Evolutionary conservation across 2,888 invertebrate genomes (phyloP).

Genomic region (Laspeyria flexula): DNA sequence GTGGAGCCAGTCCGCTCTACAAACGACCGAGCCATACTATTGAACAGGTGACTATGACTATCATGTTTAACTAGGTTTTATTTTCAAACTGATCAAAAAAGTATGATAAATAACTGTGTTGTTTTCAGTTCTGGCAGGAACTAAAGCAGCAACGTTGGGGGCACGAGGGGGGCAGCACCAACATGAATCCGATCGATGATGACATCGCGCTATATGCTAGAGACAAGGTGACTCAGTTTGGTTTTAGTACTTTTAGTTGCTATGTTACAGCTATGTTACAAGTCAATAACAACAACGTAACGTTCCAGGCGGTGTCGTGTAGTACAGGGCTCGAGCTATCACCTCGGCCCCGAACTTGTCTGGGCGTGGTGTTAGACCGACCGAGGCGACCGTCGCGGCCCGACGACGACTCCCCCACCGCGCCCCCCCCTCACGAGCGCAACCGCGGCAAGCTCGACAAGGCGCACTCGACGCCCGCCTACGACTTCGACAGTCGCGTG

Average conservation of each 20-base stretch:
- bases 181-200: slow-evolving; percentile 66
- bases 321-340: slow-evolving; percentile 90
- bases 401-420: slow-evolving; percentile 8
- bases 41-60: slow-evolving; percentile 86
- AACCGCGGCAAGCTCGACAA: slow-evolving; percentile 88
- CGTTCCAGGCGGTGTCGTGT: slow-evolving; percentile 89
- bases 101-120: no score
- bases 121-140: slow-evolving; percentile 92
- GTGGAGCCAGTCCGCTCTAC: slow-evolving; percentile 91
- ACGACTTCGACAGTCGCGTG: slow-evolving; percentile 85
- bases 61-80: no score
- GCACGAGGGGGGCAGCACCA: slow-evolving; percentile 56
- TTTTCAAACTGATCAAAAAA: no score
- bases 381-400: slow-evolving; percentile 37
- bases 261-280: no score
- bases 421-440: slow-evolving; percentile 56
- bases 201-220: slow-evolving; percentile 87
- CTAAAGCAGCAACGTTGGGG: slow-evolving; percentile 82
- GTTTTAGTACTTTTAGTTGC: no score
- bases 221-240: slow-evolving; percentile 85
- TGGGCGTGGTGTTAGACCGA: slow-evolving; percentile 73
- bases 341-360: slow-evolving; percentile 89
- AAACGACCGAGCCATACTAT: slow-evolving; percentile 87
- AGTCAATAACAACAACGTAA: no score
- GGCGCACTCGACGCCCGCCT: slow-evolving; percentile 93